A percentile compares a stretch with the other conserved stretches of the same genome.
Evolutionary conservation across 2,888 invertebrate species (phyloP).

Genomic region (Stenchaetothrips biformis): DNA sequence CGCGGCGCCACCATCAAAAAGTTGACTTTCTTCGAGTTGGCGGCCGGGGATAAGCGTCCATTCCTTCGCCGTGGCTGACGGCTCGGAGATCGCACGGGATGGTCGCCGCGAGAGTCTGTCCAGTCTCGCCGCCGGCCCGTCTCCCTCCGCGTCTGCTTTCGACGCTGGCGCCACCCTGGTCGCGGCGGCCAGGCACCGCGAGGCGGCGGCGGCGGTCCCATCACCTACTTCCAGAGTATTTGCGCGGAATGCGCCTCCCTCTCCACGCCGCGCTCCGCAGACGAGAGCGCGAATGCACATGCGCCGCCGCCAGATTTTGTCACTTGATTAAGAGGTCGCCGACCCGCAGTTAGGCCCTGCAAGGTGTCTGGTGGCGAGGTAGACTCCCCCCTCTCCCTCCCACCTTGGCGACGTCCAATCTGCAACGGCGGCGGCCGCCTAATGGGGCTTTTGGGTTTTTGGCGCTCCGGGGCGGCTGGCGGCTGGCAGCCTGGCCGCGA

Average conservation of each 20-base stretch:
- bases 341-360: conserved; percentile 2
- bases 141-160: too few relatives aligned
- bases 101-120: too few relatives aligned
- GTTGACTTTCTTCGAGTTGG: background rate
- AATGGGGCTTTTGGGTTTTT: background rate
- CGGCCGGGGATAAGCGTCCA: background rate
- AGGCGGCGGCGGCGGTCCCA: background rate
- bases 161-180: background rate
- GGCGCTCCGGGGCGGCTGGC: background rate
- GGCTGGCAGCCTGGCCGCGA: background rate
- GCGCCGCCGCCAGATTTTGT: background rate
- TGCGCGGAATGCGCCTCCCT: background rate
- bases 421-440: background rate
- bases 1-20: background rate
- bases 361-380: background rate
- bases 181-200: background rate
- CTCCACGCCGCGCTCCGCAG: background rate
- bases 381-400: background rate
- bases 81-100: background rate
- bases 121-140: too few relatives aligned
- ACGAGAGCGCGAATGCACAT: background rate
- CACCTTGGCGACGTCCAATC: background rate
- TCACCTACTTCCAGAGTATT: background rate
- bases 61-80: background rate
- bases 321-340: conserved; percentile 5